Conservation (phyloP, 2,888 invertebrate genomes). For the Eledona agricola region DNA sequence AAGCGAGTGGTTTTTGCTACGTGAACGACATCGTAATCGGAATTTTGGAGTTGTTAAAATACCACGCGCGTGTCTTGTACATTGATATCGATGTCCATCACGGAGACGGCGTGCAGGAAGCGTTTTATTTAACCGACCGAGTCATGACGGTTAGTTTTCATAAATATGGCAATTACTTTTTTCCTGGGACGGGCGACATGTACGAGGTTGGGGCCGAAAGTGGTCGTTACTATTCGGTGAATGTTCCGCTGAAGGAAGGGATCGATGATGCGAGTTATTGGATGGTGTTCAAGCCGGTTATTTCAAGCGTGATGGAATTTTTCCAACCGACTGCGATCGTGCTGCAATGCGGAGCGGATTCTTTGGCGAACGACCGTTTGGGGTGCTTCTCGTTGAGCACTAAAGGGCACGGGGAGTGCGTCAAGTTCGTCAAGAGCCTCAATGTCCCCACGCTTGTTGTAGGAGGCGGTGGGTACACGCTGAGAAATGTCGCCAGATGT, state of each 20-base stretch:
- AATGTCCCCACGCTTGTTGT: slow-evolving; percentile 81
- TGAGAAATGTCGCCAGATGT: slow-evolving; percentile 96
- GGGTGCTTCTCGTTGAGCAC: slow-evolving; percentile 97
- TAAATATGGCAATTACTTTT: slow-evolving; percentile 97
- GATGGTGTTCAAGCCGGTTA: slow-evolving; percentile 93
- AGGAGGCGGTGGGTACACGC: slow-evolving; percentile 84
- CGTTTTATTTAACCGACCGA: slow-evolving; percentile 95
- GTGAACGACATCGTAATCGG: slow-evolving; percentile 99
- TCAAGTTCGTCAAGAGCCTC: slow-evolving; percentile 91
- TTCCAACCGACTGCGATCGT: slow-evolving; percentile 97
- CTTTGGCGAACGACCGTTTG: slow-evolving; percentile 91
- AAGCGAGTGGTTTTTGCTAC: slow-evolving; percentile 99
- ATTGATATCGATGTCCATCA: slow-evolving; percentile 99
- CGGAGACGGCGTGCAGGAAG: slow-evolving; percentile 96
- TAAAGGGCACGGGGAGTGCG: slow-evolving; percentile 97
- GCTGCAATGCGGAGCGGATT: slow-evolving; percentile 98
- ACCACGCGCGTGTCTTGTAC: slow-evolving; percentile 93
- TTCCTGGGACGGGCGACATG: slow-evolving; percentile 99
- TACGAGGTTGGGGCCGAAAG: slow-evolving; percentile 97
- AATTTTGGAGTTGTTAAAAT: slow-evolving; percentile 92
- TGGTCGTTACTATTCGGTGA: slow-evolving; percentile 96
- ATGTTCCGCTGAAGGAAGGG: slow-evolving; percentile 97
- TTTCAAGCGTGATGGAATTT: slow-evolving; percentile 93
- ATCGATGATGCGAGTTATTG: slow-evolving; percentile 94
- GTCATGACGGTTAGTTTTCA: slow-evolving; percentile 99